A percentile compares a stretch with the other conserved stretches of the same genome.
phyloP scores from a whole-genome alignment of 1,140 invertebrate species.

The Contarinia nasturtii region DNA sequence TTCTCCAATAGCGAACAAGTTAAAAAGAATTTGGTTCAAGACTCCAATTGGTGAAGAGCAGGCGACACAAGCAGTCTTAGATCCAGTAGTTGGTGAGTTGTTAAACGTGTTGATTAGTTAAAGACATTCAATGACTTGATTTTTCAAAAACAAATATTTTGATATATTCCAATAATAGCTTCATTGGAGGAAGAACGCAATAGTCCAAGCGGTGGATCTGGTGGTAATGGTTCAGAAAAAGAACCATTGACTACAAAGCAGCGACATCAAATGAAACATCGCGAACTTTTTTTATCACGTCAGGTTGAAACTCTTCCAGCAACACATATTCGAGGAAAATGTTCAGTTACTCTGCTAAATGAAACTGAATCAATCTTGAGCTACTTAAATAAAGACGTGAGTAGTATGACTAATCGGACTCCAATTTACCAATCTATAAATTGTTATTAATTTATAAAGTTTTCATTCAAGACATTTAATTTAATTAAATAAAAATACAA shows the following conservation, averaged over 20 bases:
- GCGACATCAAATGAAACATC: slow-evolving; percentile 88
- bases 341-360: slow-evolving; percentile 92
- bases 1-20: slow-evolving; percentile 39
- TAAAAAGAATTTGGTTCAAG: slow-evolving; percentile 47
- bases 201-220: slow-evolving; percentile 13
- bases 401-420: slow-evolving; percentile 18
- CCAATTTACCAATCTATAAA: neutral
- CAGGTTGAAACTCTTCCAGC: slow-evolving; percentile 96
- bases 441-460: neutral
- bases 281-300: slow-evolving; percentile 93
- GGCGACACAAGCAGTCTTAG: slow-evolving; percentile 37
- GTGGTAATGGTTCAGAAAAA: slow-evolving; percentile 9
- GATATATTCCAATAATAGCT: slow-evolving; percentile 10
- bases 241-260: slow-evolving; percentile 44
- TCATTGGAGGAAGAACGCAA: slow-evolving; percentile 30
- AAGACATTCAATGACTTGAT: neutral
- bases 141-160: neutral
- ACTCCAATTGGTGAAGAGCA: slow-evolving; percentile 40
- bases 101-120: neutral
- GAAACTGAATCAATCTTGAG: slow-evolving; percentile 91
- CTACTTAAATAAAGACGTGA: slow-evolving; percentile 91
- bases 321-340: slow-evolving; percentile 97
- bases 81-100: slow-evolving; percentile 34
- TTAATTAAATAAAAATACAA: no score
- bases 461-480: no score